Percentiles rank a stretch among this genome's conserved stretches.
Conservation (phyloP, 1,140 invertebrate genomes). For the Zeugodacus cucurbitae region DNA sequence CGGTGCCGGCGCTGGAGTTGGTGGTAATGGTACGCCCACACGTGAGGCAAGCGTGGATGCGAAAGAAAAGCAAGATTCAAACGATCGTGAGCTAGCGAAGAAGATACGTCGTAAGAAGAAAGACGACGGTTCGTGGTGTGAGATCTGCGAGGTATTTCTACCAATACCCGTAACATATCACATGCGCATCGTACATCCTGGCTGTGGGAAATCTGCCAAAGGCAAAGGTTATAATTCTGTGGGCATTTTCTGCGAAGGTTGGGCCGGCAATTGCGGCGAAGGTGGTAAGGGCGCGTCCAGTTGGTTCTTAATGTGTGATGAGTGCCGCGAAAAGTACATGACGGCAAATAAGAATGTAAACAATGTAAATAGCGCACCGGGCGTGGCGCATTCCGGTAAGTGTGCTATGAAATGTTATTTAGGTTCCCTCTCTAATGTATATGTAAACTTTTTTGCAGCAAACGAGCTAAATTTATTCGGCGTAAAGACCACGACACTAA, state of each 20-base stretch:
- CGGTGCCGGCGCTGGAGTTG: background rate
- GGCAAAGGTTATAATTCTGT: constrained; percentile 88
- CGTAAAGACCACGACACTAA: constrained; percentile 58
- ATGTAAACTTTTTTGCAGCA: constrained; percentile 41
- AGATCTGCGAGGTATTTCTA: constrained; percentile 84
- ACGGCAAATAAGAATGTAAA: constrained; percentile 68
- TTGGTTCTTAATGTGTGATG: constrained; percentile 93
- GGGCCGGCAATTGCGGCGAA: constrained; percentile 90
- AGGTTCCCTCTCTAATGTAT: background rate
- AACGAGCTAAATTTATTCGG: constrained; percentile 62
- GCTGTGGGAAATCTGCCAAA: constrained; percentile 86
- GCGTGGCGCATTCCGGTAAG: constrained; percentile 48
- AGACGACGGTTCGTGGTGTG: constrained; percentile 73
- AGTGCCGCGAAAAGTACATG: constrained; percentile 86
- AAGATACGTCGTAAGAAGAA: constrained; percentile 71
- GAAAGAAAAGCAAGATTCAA: constrained; percentile 67
- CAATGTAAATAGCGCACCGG: constrained; percentile 55
- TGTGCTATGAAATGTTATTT: background rate
- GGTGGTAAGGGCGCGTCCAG: constrained; percentile 82
- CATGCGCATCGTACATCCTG: constrained; percentile 89
- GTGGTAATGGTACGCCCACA: constrained; percentile 44
- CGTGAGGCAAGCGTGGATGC: constrained; percentile 42
- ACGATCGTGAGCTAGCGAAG: constrained; percentile 70
- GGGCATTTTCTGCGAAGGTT: constrained; percentile 86
- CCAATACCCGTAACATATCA: constrained; percentile 86